Base-by-base conservation (phyloP, 2,888 invertebrate species). In the Macrosoma leucophasiata region DNA sequence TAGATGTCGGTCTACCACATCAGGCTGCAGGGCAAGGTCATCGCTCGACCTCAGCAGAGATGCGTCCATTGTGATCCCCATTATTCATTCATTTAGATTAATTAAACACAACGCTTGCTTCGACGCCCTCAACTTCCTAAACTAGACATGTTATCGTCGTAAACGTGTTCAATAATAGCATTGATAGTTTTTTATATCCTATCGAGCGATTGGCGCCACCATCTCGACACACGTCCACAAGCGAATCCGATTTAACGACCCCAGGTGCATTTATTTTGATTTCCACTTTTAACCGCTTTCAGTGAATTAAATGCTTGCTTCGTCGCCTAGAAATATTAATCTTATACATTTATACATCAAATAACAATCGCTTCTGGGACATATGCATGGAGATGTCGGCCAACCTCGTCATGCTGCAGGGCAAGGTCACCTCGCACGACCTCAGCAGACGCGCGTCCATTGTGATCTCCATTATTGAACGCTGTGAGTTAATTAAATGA, bases 361-460 rank as follows among this genome's bases (percentile, higher is more conserved):
- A n/a, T n/a, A n/a, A n/a, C n/a, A n/a, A n/a, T n/a, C 89, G 98
- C 31, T 95, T 99, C 77, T 99, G 98, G 98, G 99, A 99, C 76
- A 92, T 93, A 43, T 88, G 98, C 55, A 90, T 92, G 9, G 96
- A 97, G 57, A 89, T 90, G 58, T 90, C 91, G 49, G 90, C 91
- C 41, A 95, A 94, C 64, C 95, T 96, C 75, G 93, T 97, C 45
- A 75, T 91, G 47, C 87, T 98, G 42, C 94, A 95, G 68, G 97
- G 96, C 38, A 95, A 95, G 86, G 93, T 98, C 47, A 98, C 98
- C 20, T 98, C 98, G 25, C 86, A 98, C 51, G 96, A 97, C 79
- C 85, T 97, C 48, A 94, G 96, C 41, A 89, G 93, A 86, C 97
- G 97, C 95, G 78, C 50, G 52, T 36, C 29, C 27, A 32, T 29